Base-by-base conservation (phyloP, 92 coral and sea anemone species). In the Parazoanthus atlanticus region DNA sequence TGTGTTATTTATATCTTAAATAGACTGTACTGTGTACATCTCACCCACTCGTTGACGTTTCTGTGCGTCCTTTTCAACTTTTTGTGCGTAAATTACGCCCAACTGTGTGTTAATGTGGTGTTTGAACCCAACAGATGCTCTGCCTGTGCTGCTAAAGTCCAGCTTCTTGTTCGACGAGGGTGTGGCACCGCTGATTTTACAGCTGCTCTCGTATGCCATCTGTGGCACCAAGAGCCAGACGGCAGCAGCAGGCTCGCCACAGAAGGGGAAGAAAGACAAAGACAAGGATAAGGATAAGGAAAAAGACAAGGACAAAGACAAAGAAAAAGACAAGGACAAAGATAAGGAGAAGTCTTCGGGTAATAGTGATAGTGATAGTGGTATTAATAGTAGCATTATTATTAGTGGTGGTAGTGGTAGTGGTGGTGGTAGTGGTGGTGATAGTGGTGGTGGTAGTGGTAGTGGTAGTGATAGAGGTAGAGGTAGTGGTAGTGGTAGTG, bases 141-240 rank as follows among this genome's bases (percentile, higher is more conserved):
- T 97, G 79, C 90, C 99, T 1, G 96, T 97, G 87, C 88, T 97
- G 86, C 90, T 97, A 82, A 96, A 94, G 88, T 94, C 96, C 88
- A 97, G 99, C 89, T 97, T 92, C 91, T 86, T 95, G 80, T 95
- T 97, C 78, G 97, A 97, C 64, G 99, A 97, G 86, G 99, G 99
- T 23, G 99, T 97, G 36, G 94, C 98, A 1, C 96, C 98, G 12
- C 84, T 94, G 29, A 97, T 97, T 71, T 93, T 97, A 11, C 99
- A 97, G 91, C 91, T 97, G 52, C 89, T 97, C 77, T 93, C 98
- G 7, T 95, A 94, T 69, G 99, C 99, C 38, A 88, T 97, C 36
- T 97, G 99, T 89, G 98, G 95, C 10, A 87, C 91, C 36, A 94
- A 95, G 88, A 72, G 92, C 21, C 94, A 93, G 38, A 72, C 91